Evolutionary conservation across 2,888 invertebrate species (phyloP), one percentile per base, ranked within the genome.

Genomic region (Gymnosoma rotundatum): DNA sequence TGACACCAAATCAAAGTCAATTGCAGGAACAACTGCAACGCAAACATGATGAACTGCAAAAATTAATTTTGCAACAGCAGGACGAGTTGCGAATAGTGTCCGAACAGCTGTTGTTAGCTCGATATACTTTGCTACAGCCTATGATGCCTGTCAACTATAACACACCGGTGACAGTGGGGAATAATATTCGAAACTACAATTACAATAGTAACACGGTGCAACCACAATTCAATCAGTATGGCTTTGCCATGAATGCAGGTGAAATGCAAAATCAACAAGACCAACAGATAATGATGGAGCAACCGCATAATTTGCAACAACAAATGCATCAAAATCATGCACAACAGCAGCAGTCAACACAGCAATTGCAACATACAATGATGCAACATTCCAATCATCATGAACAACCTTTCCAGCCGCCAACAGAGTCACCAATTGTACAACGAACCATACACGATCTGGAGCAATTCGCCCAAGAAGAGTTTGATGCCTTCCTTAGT

Each of bases 11-110:
- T 1, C 94, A 94, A 88, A 93, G 93, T 83, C 94, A 94, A 82
- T 90, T 95, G 18, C 95, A 96, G 93, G 95, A 95, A 88, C 95
- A 96, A 92, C 92, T 95, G 83, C 96, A 97, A 89, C 94, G 95
- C 50, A 97, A 97, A 89, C 97, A 97, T 89, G 96, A 96, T 86
- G 96, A 97, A 89, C 92, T 98, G 83, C 97, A 97, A 90, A 95
- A 96, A 88, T 93, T 97, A 89, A 97, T 98, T 83, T 94, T 95
- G 70, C 95, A 96, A 86, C 97, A 97, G 89, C 97, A 97, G 90
- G 97, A 97, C 89, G 97, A 98, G 91, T 92, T 98, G 86, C 93
- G 96, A 58, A 94, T 95, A 86, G 96, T 98, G 0, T 97, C 97
- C n/a, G 97, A 97, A 89, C 97, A 97, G 89, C 93, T 98, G 73